Percentiles rank a stretch among this genome's conserved stretches.
These are phyloP conservation scores for Loris lydekkerianus DNA, from an alignment of 2,797 vertebrate species.

Conservation along the genomic window DNA sequence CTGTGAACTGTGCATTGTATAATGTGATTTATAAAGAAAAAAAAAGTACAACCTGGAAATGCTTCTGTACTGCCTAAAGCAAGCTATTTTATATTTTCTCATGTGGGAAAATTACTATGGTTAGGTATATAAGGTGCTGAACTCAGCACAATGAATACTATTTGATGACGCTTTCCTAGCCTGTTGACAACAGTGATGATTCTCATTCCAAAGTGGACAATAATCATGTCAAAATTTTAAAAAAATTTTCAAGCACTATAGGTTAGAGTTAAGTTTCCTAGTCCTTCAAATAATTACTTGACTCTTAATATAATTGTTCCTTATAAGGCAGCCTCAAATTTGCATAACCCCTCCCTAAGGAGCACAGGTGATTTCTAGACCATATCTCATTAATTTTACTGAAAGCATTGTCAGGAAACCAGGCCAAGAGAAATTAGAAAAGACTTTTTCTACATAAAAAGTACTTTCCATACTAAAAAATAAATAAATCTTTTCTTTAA, in stretches of 20 bases:
- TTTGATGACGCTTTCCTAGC: not conserved
- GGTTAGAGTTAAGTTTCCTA: not conserved
- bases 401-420: conserved; percentile 31
- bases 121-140: conserved; percentile 43
- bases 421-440: conserved; percentile 49
- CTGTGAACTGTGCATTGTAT: not conserved
- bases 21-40: conserved; percentile 79
- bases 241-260: conserved; percentile 25
- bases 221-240: conserved; percentile 48
- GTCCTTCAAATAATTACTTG: conserved; percentile 52
- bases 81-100: conserved; percentile 72
- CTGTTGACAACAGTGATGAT: not conserved
- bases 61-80: conserved; percentile 17
- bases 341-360: conserved; percentile 2
- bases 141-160: not conserved
- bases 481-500: not conserved
- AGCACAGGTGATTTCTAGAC: conserved; percentile 40
- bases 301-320: conserved; percentile 31
- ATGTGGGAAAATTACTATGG: conserved; percentile 53
- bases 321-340: conserved; percentile 46
- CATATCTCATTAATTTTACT: conserved; percentile 63
- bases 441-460: conserved; percentile 17
- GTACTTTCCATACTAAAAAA: not conserved
- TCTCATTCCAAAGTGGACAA: conserved; percentile 17
- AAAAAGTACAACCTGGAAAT: conserved; percentile 74